Percentiles rank a stretch among this genome's conserved stretches.
These are phyloP conservation scores for Stomorhina lunata DNA, from an alignment of 2,888 invertebrate species.

Conservation along the genomic window DNA sequence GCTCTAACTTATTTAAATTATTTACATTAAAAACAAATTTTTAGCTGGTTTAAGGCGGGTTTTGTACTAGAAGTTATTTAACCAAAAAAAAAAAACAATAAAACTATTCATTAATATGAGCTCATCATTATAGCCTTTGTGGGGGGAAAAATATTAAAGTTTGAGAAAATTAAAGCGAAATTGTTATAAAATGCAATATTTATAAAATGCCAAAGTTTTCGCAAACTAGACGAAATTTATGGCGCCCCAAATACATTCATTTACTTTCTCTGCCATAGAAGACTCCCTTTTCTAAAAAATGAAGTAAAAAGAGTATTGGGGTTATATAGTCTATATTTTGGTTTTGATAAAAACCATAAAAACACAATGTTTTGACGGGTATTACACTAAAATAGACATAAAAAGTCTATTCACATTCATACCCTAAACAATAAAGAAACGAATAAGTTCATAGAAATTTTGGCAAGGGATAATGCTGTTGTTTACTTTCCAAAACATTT, in stretches of 20 bases:
- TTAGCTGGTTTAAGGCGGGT: slow-evolving; percentile 9
- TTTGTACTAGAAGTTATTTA: slow-evolving; percentile 8
- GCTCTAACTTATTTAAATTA: slow-evolving; percentile 27
- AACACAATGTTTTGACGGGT: slow-evolving; percentile 51
- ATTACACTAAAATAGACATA: slow-evolving; percentile 2
- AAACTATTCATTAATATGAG: slow-evolving; percentile 16
- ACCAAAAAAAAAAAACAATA: neutral
- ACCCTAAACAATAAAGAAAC: no score
- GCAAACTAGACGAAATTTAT: neutral
- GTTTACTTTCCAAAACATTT: slow-evolving; percentile 7
- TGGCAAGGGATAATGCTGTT: neutral
- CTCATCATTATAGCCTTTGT: slow-evolving; percentile 30
- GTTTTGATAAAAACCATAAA: slow-evolving; percentile 28
- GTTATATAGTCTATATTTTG: neutral
- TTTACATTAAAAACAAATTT: slow-evolving; percentile 41
- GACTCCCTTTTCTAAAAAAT: neutral
- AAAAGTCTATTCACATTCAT: no score
- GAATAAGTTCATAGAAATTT: neutral
- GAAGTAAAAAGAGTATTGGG: neutral
- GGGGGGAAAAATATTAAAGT: neutral
- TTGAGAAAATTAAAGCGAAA: neutral
- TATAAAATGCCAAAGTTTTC: neutral
- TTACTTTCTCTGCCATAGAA: neutral
- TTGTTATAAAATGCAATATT: neutral
- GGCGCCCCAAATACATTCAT: slow-evolving; percentile 11